A percentile compares a stretch with the other conserved stretches of the same genome.
These are phyloP conservation scores for Calcarius ornatus DNA, from an alignment of 2,113 vertebrate genomes.

Conservation along the genomic window DNA sequence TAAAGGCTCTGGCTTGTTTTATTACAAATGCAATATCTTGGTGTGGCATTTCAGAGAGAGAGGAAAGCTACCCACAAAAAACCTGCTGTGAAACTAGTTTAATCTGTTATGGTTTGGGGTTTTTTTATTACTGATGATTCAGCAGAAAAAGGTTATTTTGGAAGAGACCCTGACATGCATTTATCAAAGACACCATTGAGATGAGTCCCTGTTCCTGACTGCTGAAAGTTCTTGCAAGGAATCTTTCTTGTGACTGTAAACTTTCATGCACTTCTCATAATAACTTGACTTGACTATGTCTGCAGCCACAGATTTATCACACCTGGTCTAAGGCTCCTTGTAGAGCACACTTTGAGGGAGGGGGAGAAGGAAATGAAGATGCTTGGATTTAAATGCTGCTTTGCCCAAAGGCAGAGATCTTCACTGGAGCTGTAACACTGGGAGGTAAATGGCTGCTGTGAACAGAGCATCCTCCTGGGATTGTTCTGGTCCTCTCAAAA, in stretches of 20 bases:
- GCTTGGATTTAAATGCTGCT: not conserved
- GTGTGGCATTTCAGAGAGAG: not conserved
- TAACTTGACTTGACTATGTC: not conserved
- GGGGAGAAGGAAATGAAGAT: not conserved
- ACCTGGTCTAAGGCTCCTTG: not conserved
- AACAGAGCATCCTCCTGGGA: not conserved
- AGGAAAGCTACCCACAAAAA: not conserved
- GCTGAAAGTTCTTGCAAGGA: rapidly evolving
- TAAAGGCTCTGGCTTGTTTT: not conserved
- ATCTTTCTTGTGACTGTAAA: not conserved
- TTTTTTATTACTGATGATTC: not conserved
- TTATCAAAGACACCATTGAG: not conserved
- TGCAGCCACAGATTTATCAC: not conserved
- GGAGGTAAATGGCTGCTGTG: not conserved
- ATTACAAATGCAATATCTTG: not conserved
- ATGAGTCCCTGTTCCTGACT: not conserved
- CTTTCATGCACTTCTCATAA: not conserved
- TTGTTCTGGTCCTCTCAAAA: not conserved
- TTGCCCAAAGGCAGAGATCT: not conserved
- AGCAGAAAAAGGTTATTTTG: not conserved
- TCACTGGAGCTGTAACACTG: not conserved
- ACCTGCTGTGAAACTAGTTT: not conserved
- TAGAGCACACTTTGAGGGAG: not conserved
- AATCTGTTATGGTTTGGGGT: not conserved
- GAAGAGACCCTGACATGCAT: not conserved